Evolutionary conservation across 2,113 vertebrate genomes (phyloP).

Genomic region (Scalopus aquaticus): DNA sequence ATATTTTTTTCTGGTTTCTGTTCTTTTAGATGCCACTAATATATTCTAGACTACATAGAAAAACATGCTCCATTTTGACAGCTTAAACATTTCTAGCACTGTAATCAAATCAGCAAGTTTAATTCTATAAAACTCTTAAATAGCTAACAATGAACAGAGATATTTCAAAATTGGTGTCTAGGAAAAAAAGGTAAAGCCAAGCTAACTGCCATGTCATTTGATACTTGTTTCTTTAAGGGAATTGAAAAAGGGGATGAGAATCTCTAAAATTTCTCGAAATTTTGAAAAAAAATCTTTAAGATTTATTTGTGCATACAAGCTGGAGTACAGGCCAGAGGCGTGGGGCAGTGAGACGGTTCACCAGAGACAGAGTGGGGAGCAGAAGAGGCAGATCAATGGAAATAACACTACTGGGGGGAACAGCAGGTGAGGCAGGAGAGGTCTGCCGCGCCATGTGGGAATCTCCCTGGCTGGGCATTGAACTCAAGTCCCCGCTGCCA

Average conservation of each 20-base stretch:
- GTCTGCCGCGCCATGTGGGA: too few relatives aligned
- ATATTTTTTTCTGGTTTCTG: not conserved
- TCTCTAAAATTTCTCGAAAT: not conserved
- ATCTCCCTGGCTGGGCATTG: too few relatives aligned
- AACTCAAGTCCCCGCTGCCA: too few relatives aligned
- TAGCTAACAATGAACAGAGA: not conserved
- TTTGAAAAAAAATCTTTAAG: too few relatives aligned
- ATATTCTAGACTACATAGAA: not conserved
- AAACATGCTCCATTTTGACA: not conserved
- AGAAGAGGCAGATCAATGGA: too few relatives aligned
- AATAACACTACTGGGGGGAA: too few relatives aligned
- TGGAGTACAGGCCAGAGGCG: too few relatives aligned
- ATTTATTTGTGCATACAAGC: too few relatives aligned
- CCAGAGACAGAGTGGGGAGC: too few relatives aligned
- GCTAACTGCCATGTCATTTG: not conserved
- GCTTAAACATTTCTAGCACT: not conserved
- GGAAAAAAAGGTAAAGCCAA: not conserved
- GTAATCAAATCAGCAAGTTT: not conserved
- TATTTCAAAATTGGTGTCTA: not conserved
- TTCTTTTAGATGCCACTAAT: not conserved
- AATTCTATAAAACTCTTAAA: not conserved
- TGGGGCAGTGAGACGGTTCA: too few relatives aligned
- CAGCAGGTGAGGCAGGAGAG: too few relatives aligned
- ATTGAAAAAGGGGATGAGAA: not conserved
- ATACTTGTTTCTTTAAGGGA: not conserved